Percentiles rank a stretch among this genome's conserved stretches.
These are phyloP conservation scores for Euleptes europaea DNA, from an alignment of 2,113 vertebrate genomes.

Conservation along the genomic window DNA sequence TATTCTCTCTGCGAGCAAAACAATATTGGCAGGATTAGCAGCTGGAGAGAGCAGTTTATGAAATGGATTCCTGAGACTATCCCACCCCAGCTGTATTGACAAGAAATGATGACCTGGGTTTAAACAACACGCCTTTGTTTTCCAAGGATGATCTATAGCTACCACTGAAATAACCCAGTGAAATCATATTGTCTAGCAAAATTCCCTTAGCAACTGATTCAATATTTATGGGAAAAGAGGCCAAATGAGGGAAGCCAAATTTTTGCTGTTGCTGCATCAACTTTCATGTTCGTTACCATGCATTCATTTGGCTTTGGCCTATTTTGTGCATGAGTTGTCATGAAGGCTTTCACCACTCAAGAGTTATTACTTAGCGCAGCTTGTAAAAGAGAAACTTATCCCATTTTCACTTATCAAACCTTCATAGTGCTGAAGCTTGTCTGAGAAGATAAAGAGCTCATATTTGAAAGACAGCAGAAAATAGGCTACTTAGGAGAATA, in stretches of 20 bases:
- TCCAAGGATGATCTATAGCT: conserved; percentile 43
- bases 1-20: conserved; percentile 2
- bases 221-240: conserved; percentile 57
- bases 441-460: not conserved
- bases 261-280: conserved; percentile 16
- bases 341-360: conserved; percentile 13
- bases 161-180: conserved; percentile 50
- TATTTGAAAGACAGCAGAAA: conserved; percentile 5
- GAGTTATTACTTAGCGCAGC: conserved; percentile 6
- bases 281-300: not conserved
- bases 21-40: not conserved
- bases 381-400: conserved; percentile 38
- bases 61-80: conserved; percentile 36
- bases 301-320: conserved; percentile 1
- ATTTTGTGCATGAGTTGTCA: not conserved
- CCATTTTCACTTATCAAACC: conserved; percentile 13
- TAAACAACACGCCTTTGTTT: conserved; percentile 41
- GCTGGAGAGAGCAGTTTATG: conserved; percentile 38
- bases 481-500: not conserved
- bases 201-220: conserved; percentile 62
- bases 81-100: conserved; percentile 55
- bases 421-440: conserved; percentile 6
- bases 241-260: conserved; percentile 26
- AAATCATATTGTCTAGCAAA: conserved; percentile 55
- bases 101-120: conserved; percentile 36